These are phyloP conservation scores for Cyclargus thomasi DNA, from an alignment of 1,140 invertebrate genomes.

Conservation along the genomic window DNA sequence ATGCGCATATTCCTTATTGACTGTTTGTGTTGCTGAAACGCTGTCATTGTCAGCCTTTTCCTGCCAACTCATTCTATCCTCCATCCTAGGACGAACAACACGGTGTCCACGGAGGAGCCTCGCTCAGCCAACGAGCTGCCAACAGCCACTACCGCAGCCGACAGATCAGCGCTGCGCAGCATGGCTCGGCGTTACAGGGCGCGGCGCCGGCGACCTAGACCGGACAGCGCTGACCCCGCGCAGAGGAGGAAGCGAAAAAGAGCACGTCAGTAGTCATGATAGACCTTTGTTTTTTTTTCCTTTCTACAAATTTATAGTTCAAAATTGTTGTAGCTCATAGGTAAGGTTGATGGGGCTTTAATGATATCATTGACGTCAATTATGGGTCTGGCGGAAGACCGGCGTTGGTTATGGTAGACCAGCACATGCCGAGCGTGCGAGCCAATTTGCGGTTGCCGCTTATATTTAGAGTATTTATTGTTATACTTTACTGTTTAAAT, in stretches of 20 bases:
- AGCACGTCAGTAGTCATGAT: constrained; percentile 44
- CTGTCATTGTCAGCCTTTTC: too few species aligned
- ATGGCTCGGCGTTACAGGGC: constrained; percentile 80
- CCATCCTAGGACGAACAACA: constrained; percentile 44
- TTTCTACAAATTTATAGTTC: too few species aligned
- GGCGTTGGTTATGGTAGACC: too few species aligned
- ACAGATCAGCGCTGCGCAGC: constrained; percentile 84
- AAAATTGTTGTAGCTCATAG: too few species aligned
- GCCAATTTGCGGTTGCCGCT: too few species aligned
- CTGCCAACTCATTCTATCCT: neutral
- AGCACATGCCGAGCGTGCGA: too few species aligned
- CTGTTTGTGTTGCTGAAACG: too few species aligned
- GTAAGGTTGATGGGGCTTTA: too few species aligned
- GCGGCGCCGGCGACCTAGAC: constrained; percentile 68
- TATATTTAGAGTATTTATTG: too few species aligned
- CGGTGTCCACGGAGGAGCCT: constrained; percentile 61
- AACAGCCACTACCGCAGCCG: constrained; percentile 77
- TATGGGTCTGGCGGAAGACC: too few species aligned
- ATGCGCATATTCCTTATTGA: neutral
- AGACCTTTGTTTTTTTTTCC: neutral
- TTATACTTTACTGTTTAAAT: too few species aligned
- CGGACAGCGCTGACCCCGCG: constrained; percentile 58
- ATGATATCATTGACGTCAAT: too few species aligned
- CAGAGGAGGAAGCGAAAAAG: constrained; percentile 67
- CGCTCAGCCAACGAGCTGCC: constrained; percentile 74